Percentiles rank a stretch among this genome's conserved stretches.
Conservation (phyloP, 2,797 vertebrate species). For the Lates japonicus region DNA sequence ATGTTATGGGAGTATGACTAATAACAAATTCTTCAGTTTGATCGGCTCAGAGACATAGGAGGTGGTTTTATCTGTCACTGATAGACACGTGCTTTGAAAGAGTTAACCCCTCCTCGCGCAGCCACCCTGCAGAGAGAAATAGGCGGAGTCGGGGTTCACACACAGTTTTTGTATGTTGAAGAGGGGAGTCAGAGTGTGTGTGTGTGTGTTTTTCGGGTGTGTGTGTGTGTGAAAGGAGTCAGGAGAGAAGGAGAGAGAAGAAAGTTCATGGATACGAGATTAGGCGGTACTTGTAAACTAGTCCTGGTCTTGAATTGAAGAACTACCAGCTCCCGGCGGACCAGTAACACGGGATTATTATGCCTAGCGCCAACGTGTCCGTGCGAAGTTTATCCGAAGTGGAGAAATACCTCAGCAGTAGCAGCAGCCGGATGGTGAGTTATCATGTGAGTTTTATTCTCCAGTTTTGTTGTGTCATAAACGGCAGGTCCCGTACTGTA, state of each 20-base stretch:
- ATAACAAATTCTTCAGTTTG: background rate
- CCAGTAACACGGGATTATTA: conserved; percentile 65
- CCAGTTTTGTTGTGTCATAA: conserved; percentile 19
- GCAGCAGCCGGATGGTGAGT: conserved; percentile 79
- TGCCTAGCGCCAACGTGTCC: conserved; percentile 80
- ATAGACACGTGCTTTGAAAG: conserved; percentile 37
- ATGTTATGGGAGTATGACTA: background rate
- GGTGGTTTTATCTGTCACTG: background rate
- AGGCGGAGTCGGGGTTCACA: conserved; percentile 72
- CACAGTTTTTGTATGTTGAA: conserved; percentile 49
- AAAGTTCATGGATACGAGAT: conserved; percentile 57
- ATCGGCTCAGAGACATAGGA: background rate
- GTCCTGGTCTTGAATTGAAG: conserved; percentile 22
- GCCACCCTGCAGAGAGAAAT: conserved; percentile 24
- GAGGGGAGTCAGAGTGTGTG: conserved; percentile 26
- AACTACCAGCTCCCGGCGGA: background rate
- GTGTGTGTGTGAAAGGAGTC: background rate
- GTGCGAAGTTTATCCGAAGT: conserved; percentile 83
- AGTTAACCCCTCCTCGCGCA: conserved; percentile 59
- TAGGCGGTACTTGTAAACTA: conserved; percentile 37
- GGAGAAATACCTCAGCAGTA: conserved; percentile 78
- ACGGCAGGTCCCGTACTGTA: conserved; percentile 36
- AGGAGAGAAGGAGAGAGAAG: background rate
- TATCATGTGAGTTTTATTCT: conserved; percentile 7
- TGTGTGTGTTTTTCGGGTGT: background rate